phyloP scores from a whole-genome alignment of 2,113 vertebrate species.

The Semicossyphus pulcher region DNA sequence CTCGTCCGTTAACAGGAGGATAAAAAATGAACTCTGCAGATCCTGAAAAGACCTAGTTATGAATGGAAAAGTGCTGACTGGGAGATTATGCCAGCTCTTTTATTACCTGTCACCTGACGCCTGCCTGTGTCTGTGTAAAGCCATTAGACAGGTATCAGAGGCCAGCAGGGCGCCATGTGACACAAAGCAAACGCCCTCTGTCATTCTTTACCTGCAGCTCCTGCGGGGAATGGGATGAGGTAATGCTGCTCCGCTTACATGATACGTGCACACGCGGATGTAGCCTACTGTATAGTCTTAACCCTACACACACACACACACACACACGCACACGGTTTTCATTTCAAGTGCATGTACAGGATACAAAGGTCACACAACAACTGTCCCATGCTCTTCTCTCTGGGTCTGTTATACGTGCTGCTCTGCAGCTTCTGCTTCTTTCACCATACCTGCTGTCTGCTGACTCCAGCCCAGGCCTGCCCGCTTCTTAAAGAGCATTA shows the following conservation, averaged over 20 bases:
- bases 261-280: conserved; percentile 44
- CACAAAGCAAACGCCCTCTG: conserved; percentile 70
- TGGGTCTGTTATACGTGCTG: background rate
- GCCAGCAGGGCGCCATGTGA: conserved; percentile 46
- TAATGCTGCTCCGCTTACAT: conserved; percentile 76
- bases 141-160: conserved; percentile 60
- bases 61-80: conserved; percentile 68
- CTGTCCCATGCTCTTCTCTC: conserved; percentile 12
- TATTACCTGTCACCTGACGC: conserved; percentile 68
- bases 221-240: conserved; percentile 63
- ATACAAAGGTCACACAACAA: too few species aligned
- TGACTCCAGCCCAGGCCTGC: conserved; percentile 50
- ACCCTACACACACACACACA: background rate
- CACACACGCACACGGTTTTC: background rate
- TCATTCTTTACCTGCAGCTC: conserved; percentile 63
- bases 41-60: conserved; percentile 50
- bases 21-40: conserved; percentile 17
- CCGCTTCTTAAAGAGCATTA: conserved; percentile 45
- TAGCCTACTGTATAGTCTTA: too few species aligned
- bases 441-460: conserved; percentile 8
- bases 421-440: conserved; percentile 31
- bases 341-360: background rate
- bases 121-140: conserved; percentile 52
- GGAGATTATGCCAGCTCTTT: conserved; percentile 54
- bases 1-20: conserved; percentile 10